These are phyloP conservation scores for Lasioglossum pauxillum DNA, from an alignment of 2,888 invertebrate genomes.

Conservation along the genomic window DNA sequence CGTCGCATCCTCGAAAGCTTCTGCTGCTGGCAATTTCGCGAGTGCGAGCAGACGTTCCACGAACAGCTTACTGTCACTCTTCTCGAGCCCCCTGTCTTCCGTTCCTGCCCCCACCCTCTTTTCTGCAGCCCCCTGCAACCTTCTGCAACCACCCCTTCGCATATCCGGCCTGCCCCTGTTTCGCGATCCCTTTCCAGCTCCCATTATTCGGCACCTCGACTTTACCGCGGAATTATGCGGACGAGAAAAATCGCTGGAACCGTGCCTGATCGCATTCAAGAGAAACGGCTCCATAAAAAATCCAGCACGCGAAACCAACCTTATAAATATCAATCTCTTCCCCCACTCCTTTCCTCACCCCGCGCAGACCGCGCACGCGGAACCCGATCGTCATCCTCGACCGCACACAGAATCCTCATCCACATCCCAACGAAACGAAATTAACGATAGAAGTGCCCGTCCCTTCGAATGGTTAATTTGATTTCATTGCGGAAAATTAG, in stretches of 20 bases:
- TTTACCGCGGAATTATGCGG: constrained; percentile 37
- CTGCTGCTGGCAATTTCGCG: constrained; percentile 71
- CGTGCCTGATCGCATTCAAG: constrained; percentile 48
- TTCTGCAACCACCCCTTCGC: neutral
- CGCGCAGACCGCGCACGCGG: neutral
- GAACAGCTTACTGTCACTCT: constrained; percentile 68
- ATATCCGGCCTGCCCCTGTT: constrained; percentile 15
- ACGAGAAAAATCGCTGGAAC: constrained; percentile 45
- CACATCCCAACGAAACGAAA: neutral
- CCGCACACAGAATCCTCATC: neutral
- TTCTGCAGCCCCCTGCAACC: neutral
- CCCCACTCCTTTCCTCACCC: neutral
- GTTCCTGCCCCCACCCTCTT: neutral
- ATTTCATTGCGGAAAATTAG: neutral
- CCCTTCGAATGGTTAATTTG: neutral
- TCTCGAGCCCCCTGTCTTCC: constrained; percentile 11
- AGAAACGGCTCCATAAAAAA: constrained; percentile 27
- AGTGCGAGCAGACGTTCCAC: constrained; percentile 60
- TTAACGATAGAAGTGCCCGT: neutral
- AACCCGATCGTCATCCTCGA: neutral
- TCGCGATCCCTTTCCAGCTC: constrained; percentile 48
- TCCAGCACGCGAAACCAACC: neutral
- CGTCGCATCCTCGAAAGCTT: constrained; percentile 65
- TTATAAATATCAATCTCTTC: constrained; percentile 50
- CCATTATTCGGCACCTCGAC: constrained; percentile 45